Evolutionary conservation across 2,888 invertebrate genomes (phyloP), one percentile per base, ranked within the genome.

Genomic region (Torymus texanus): DNA sequence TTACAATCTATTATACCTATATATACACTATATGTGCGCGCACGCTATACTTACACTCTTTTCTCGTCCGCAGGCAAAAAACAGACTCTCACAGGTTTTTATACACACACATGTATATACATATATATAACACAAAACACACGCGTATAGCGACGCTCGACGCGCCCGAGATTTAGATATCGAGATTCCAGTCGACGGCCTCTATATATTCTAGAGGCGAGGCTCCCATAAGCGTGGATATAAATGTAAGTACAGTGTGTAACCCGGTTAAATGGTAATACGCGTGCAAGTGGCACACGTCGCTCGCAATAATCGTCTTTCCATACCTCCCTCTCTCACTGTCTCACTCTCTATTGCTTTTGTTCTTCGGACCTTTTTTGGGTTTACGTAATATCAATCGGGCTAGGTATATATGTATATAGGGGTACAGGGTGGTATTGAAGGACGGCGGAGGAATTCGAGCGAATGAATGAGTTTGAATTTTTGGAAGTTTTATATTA

Each of bases 191-290:
- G n/a, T 11, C 41, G 41, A 41, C 10, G 41, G 41, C 41, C 8
- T 41, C 41, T 41, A 41, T 41, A 41, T 41, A 21, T 21, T 21
- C 21, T 41, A 41, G 41, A 41, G 41, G 8, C 41, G 41, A 41
- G 8, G 41, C 8, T 41, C 41, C 5, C 24, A 24, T 3, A 24
- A 41, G 41, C 41, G 8, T 8, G 13, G 12, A 55, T 78, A 55
- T 63, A 58, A 56, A 73, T 16, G 13, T 13, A 11, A 70, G 66
- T 41, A 73, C 65, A 67, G 21, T n/a, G 50, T 29, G 78, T 84
- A 85, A 85, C 86, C 86, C 81, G 83, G 83, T 85, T 86, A 84
- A 85, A 85, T 85, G 82, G 81, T 84, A 85, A 85, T 84, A 81
- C 78, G 41, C 41, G 83, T 79, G 82, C 82, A 84, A 85, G 82